Percentiles rank a stretch among this genome's conserved stretches.
Conservation (phyloP, 2,797 vertebrate species). For the Anabacerthia variegaticeps region DNA sequence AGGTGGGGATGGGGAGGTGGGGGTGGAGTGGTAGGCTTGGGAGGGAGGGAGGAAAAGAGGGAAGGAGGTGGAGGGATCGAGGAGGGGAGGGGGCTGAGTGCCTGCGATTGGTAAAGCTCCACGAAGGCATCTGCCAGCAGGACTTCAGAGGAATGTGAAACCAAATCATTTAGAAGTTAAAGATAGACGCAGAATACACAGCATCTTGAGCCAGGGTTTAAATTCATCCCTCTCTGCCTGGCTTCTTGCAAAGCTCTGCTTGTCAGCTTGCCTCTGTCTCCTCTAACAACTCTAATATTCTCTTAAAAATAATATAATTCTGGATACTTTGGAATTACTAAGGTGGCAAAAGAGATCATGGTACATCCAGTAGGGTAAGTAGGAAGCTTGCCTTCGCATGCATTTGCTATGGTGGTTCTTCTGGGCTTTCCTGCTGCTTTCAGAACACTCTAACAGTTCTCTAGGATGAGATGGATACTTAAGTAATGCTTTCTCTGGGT, state of each 20-base stretch:
- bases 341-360: conserved; percentile 73
- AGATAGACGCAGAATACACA: conserved; percentile 90
- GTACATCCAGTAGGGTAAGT: conserved; percentile 87
- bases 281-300: conserved; percentile 21
- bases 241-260: conserved; percentile 54
- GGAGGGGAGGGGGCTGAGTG: conserved; percentile 57
- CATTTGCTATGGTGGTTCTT: neutral
- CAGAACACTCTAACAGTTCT: neutral
- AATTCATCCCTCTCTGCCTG: conserved; percentile 77
- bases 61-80: neutral
- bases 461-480: neutral
- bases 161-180: conserved; percentile 94
- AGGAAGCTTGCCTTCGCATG: conserved; percentile 27
- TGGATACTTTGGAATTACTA: conserved; percentile 64
- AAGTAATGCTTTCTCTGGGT: neutral
- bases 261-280: conserved; percentile 33
- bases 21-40: conserved; percentile 43
- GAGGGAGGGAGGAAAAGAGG: conserved; percentile 29
- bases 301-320: neutral
- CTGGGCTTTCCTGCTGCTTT: conserved; percentile 2
- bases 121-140: conserved; percentile 82
- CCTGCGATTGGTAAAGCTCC: conserved; percentile 84
- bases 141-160: conserved; percentile 93
- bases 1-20: conserved; percentile 59
- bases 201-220: conserved; percentile 83